A percentile compares a stretch with the other conserved stretches of the same genome.
phyloP scores from a whole-genome alignment of 2,113 vertebrate species.

The Crotalus helleri region DNA sequence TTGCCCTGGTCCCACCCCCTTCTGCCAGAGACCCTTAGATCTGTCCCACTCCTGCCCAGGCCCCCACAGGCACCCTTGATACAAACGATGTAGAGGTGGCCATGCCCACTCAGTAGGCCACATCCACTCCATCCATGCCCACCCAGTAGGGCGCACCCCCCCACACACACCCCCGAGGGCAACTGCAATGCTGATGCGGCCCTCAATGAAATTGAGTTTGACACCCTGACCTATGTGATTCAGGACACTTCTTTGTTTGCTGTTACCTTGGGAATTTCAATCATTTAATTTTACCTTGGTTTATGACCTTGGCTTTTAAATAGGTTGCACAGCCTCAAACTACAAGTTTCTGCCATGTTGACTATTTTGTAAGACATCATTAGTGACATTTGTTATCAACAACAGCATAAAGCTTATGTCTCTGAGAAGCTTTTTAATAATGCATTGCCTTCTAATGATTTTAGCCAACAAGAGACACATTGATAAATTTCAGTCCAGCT shows the following conservation, averaged over 20 bases:
- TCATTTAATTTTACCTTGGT: background rate
- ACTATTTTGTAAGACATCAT: constrained; percentile 46
- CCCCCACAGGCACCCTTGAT: no score
- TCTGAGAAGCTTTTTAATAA: constrained; percentile 64
- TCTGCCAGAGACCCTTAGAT: no score
- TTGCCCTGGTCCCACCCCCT: no score
- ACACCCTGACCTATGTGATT: background rate
- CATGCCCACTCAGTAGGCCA: no score
- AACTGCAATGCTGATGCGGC: no score
- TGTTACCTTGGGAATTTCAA: background rate
- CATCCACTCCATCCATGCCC: no score
- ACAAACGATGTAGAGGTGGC: no score
- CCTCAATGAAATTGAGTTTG: no score
- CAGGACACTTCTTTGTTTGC: background rate
- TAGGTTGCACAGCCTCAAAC: constrained; percentile 22
- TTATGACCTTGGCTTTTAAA: background rate
- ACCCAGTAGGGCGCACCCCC: no score
- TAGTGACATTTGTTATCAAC: constrained; percentile 61
- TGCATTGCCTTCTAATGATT: constrained; percentile 63
- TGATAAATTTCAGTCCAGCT: constrained; percentile 66
- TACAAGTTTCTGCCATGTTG: constrained; percentile 14
- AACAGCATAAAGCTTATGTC: constrained; percentile 53
- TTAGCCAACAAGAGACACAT: constrained; percentile 57
- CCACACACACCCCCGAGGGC: no score
- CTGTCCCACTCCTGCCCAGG: no score